Evolutionary conservation across 2,888 invertebrate genomes (phyloP).

Genomic region (Cephonodes hylas): DNA sequence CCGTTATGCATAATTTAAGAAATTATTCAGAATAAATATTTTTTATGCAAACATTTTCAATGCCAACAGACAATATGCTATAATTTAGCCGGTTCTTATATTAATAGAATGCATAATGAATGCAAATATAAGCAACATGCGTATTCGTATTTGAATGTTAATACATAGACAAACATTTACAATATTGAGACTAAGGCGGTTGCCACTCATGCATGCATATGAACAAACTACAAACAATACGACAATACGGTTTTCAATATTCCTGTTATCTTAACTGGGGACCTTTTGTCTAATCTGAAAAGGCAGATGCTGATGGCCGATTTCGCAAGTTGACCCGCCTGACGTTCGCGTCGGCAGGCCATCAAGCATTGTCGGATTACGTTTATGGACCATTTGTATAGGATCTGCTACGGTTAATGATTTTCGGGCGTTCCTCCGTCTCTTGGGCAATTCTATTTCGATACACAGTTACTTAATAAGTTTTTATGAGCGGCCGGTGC

Average conservation of each 20-base stretch:
- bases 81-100: not conserved
- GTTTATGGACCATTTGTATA: slow-evolving; percentile 73
- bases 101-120: not conserved
- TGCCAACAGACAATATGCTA: not conserved
- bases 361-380: slow-evolving; percentile 74
- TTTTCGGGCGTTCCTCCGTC: slow-evolving; percentile 54
- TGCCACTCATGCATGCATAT: not conserved
- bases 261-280: not conserved
- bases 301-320: slow-evolving; percentile 39
- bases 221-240: not conserved
- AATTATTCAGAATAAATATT: not conserved
- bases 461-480: slow-evolving; percentile 49
- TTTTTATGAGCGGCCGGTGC: slow-evolving; percentile 40
- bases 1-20: not conserved
- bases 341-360: slow-evolving; percentile 40
- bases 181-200: not conserved
- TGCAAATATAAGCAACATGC: not conserved
- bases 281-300: slow-evolving; percentile 37
- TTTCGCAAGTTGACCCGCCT: slow-evolving; percentile 46
- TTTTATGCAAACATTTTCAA: not conserved
- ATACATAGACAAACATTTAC: not conserved
- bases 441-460: slow-evolving; percentile 56
- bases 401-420: slow-evolving; percentile 72
- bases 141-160: not conserved
- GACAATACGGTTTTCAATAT: not conserved